Evolutionary conservation across 1,140 invertebrate genomes (phyloP).

Genomic region (Drosophila ercepeae): DNA sequence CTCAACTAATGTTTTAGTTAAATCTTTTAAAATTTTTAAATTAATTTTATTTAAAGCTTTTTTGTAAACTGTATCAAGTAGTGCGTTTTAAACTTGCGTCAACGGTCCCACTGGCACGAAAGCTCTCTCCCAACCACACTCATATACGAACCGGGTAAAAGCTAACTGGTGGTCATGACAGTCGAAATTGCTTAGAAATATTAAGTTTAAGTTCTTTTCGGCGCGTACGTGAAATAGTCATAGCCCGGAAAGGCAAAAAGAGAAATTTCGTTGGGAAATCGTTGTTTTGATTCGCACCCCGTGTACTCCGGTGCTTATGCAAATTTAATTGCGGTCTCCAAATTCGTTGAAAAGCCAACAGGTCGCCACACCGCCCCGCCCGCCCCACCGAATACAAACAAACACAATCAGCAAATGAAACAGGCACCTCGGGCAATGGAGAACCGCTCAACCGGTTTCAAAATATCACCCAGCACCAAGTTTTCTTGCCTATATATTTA

Average conservation of each 20-base stretch:
- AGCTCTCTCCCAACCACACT: background rate
- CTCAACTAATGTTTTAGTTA: background rate
- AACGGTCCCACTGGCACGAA: background rate
- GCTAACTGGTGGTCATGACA: no score
- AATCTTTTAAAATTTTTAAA: background rate
- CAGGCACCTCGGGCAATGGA: conserved; percentile 1
- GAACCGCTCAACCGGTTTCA: conserved; percentile 41
- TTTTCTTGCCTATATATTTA: conserved; percentile 24
- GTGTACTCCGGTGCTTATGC: conserved; percentile 7
- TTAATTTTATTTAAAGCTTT: background rate
- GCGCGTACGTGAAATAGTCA: conserved; percentile 29
- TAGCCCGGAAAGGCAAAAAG: conserved; percentile 32
- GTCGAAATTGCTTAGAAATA: no score
- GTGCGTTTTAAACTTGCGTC: background rate
- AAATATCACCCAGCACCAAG: conserved; percentile 16
- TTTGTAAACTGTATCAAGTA: background rate
- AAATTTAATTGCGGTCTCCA: conserved; percentile 35
- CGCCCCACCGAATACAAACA: conserved; percentile 13
- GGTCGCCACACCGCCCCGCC: background rate
- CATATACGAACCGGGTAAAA: no score
- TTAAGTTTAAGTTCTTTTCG: no score
- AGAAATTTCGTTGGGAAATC: conserved; percentile 3
- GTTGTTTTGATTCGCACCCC: conserved; percentile 8
- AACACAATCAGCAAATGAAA: conserved; percentile 27
- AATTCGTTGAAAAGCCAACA: conserved; percentile 30